Evolutionary conservation across 2,888 invertebrate genomes (phyloP), one percentile per base, ranked within the genome.

Genomic region (Andrena praecox): DNA sequence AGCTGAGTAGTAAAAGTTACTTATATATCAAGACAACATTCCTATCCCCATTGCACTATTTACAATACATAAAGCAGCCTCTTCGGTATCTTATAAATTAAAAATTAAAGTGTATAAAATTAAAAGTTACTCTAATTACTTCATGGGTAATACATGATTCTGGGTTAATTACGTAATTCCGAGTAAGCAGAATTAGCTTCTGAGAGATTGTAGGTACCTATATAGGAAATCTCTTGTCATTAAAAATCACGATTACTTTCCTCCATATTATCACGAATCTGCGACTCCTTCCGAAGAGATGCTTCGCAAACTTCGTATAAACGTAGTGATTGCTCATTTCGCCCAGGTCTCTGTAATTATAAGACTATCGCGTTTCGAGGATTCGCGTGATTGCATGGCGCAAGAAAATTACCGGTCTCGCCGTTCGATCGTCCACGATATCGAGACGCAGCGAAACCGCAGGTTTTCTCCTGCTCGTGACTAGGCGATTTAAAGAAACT

Each of bases 331-430:
- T 70, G 16, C 76, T 20, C 35, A 60, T 24, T 24, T 63, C 70
- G n/a, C 2, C 27, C 33, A 16, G 10, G 64, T 35, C 27, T 29
- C 72, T 66, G 64, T 60, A 72, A 77, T 77, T 77, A 72, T 27
- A 72, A 59, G 35, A n/a, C 29, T 8, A 63, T 64, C 33, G 70
- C 63, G 59, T 71, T 77, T 60, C 71, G 35, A 33, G 52, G 27
- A 77, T 77, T 62, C 42, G 60, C 62, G 29, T 12, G 67, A 73
- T 77, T 73, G 62, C 67, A 73, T 67, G 54, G 42, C 67, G 54
- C 67, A 48, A 67, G 73, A 67, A 73, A 67, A 77, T 77, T 62
- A 54, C 66, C 50, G 20, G 16, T 12, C 24, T 67, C 12, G 54
- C 24, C 27, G n/a, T 59, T 66, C 52, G 64, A 68, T 69, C 62